phyloP scores from a whole-genome alignment of 2,113 vertebrate species.

The Myiozetetes cayanensis region DNA sequence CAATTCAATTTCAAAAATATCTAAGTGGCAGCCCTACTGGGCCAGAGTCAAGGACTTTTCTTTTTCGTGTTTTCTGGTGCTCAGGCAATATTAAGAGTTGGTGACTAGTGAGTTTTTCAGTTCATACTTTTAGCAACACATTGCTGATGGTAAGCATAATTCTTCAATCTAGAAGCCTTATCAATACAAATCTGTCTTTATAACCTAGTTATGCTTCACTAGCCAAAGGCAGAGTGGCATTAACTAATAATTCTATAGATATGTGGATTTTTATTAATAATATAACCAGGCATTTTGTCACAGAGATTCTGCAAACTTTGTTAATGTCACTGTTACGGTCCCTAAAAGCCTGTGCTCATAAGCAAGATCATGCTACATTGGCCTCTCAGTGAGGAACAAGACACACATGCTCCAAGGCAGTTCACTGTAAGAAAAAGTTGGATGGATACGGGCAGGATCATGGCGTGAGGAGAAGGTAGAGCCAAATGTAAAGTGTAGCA shows the following conservation, averaged over 20 bases:
- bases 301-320: neutral
- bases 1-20: constrained; percentile 47
- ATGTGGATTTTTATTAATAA: neutral
- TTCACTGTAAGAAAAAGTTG: neutral
- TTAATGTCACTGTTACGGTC: neutral
- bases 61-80: neutral
- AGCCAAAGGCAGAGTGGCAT: neutral
- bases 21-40: neutral
- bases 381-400: neutral
- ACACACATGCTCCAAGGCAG: neutral
- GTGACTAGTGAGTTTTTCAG: neutral
- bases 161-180: neutral
- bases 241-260: neutral
- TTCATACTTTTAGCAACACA: neutral
- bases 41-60: neutral
- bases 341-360: neutral
- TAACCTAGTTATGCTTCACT: neutral
- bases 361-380: neutral
- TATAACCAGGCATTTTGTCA: neutral
- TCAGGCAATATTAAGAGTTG: neutral
- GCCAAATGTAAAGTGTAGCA: neutral
- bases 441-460: neutral
- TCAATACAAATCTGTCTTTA: neutral
- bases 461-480: neutral
- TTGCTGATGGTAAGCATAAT: neutral